Evolutionary conservation across 2,113 vertebrate genomes (phyloP).

Genomic region (Aptenodytes forsteri): DNA sequence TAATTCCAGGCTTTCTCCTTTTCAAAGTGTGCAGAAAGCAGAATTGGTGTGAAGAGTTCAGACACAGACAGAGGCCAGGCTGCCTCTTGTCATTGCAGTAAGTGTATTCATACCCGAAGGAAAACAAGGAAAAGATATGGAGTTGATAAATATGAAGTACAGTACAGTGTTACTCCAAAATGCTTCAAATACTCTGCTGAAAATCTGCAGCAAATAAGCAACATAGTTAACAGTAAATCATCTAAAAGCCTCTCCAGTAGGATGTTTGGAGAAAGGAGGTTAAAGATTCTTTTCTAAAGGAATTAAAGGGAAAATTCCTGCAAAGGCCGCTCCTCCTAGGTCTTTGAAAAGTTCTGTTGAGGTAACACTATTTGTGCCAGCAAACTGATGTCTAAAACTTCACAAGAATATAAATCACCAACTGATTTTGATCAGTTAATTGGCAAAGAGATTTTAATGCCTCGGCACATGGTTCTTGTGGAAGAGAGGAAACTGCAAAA

Average conservation of each 20-base stretch:
- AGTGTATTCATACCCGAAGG: neutral
- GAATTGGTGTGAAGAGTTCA: conserved; percentile 37
- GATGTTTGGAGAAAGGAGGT: neutral
- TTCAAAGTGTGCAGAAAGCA: conserved; percentile 5
- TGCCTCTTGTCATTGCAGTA: neutral
- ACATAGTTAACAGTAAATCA: neutral
- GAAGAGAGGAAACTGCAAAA: neutral
- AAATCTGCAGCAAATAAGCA: neutral
- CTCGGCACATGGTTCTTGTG: accelerated
- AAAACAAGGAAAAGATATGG: neutral
- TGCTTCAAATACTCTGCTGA: neutral
- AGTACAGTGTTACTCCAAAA: neutral
- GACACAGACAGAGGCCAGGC: neutral
- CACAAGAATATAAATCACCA: neutral
- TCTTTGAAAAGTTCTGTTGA: neutral
- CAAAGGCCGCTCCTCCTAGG: neutral
- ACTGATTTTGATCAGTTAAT: neutral
- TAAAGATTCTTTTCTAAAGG: neutral
- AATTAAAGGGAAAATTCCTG: neutral
- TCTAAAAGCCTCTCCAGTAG: neutral
- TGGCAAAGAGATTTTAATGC: neutral
- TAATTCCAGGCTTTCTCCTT: neutral
- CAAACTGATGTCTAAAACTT: neutral
- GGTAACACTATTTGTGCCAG: neutral
- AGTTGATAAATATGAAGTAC: neutral